phyloP scores from a whole-genome alignment of 37 sponge, comb jelly and placozoan genomes.

The Aplysina aerophoba region DNA sequence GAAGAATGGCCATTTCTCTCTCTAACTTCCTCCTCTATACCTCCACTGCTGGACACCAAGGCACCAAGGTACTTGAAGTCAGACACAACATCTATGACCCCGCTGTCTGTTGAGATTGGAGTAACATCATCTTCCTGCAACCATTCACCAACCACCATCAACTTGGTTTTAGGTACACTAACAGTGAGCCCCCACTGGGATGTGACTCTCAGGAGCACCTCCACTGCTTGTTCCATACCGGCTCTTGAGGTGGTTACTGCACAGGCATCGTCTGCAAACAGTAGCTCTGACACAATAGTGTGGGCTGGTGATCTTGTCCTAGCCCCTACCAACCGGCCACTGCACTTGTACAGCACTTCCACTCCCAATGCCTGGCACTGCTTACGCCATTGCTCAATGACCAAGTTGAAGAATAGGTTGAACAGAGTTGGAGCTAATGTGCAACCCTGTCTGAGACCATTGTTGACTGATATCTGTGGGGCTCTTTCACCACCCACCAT shows the following conservation, averaged over 20 bases:
- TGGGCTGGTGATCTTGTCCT: background rate
- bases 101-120: constrained; percentile 2
- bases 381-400: constrained; percentile 7
- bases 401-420: constrained; percentile 47
- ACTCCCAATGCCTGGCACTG: background rate
- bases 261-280: background rate
- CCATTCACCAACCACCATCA: background rate
- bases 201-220: background rate
- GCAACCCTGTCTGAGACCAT: constrained; percentile 61
- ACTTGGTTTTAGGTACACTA: constrained; percentile 35
- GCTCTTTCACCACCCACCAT: no score
- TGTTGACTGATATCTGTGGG: no score
- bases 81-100: constrained; percentile 27
- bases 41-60: constrained; percentile 30
- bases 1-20: constrained; percentile 19
- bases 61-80: constrained; percentile 49
- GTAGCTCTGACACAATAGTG: constrained; percentile 6
- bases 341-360: constrained; percentile 25
- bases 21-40: constrained; percentile 27
- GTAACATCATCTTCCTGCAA: background rate
- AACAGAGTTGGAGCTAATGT: constrained; percentile 36
- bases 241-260: background rate
- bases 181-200: constrained; percentile 40
- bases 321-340: constrained; percentile 41
- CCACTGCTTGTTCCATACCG: constrained; percentile 31